phyloP scores from a whole-genome alignment of 1,140 invertebrate genomes.

The Lasaia peninsularis region DNA sequence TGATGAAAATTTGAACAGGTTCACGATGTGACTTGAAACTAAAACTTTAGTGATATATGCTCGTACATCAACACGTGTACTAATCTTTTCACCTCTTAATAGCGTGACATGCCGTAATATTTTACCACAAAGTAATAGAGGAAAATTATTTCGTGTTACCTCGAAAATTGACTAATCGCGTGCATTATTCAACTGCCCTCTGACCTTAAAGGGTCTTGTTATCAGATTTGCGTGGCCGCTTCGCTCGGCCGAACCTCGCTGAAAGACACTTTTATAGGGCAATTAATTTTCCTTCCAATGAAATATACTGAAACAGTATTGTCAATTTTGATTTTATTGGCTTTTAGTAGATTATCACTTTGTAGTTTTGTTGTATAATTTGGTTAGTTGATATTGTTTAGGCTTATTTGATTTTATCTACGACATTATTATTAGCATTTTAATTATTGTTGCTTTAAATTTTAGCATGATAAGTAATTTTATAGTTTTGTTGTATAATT shows the following conservation, averaged over 20 bases:
- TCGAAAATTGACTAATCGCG: constrained; percentile 43
- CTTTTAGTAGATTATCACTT: neutral
- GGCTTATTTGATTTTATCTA: too few species aligned
- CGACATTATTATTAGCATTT: too few species aligned
- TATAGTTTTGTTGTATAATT: too few species aligned
- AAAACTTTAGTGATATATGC: neutral
- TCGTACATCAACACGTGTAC: neutral
- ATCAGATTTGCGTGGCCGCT: constrained; percentile 38
- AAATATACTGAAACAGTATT: neutral
- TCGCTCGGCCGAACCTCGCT: constrained; percentile 26
- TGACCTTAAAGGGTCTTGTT: constrained; percentile 31
- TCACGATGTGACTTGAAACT: neutral
- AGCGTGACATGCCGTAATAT: constrained; percentile 25
- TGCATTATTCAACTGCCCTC: constrained; percentile 33
- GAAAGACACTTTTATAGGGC: constrained; percentile 37
- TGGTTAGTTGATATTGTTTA: neutral
- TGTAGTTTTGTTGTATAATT: neutral
- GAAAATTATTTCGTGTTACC: constrained; percentile 22
- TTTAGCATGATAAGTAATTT: too few species aligned
- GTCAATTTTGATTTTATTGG: neutral
- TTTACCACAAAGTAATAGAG: constrained; percentile 19
- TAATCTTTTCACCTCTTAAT: constrained; percentile 10
- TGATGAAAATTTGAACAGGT: too few species aligned
- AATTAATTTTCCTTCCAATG: constrained; percentile 21
- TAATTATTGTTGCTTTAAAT: too few species aligned